Conservation (phyloP, 2,113 vertebrate genomes). For the Bambusicola thoracicus region DNA sequence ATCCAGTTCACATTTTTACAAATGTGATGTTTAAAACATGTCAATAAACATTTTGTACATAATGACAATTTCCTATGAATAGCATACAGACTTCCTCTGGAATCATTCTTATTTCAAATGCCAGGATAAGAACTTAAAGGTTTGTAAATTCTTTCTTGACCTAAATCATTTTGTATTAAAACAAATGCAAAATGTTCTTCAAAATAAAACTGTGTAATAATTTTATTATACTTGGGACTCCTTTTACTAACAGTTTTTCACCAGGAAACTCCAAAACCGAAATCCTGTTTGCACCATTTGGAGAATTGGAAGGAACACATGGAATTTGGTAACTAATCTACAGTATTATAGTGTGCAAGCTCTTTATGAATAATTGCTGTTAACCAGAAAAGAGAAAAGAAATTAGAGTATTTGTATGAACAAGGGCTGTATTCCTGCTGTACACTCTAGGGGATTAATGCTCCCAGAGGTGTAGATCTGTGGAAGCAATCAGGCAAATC, state of each 20-base stretch:
- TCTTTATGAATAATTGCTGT: background rate
- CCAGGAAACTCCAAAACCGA: background rate
- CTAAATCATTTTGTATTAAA: conserved; percentile 83
- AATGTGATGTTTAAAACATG: conserved; percentile 75
- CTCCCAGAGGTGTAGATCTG: background rate
- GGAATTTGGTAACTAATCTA: background rate
- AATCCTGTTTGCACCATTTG: background rate
- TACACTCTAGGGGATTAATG: background rate
- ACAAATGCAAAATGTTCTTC: conserved; percentile 81
- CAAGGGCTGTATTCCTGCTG: background rate
- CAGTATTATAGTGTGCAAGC: background rate
- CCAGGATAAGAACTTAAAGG: conserved; percentile 78
- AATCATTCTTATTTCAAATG: conserved; percentile 82
- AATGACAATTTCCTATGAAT: conserved; percentile 79
- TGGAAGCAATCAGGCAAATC: background rate
- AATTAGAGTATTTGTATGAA: background rate
- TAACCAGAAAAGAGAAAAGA: background rate
- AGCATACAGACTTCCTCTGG: conserved; percentile 81
- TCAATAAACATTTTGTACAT: conserved; percentile 81
- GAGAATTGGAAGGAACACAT: background rate
- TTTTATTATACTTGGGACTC: conserved; percentile 70
- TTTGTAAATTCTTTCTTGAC: conserved; percentile 86
- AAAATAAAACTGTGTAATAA: conserved; percentile 80
- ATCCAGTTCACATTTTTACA: conserved; percentile 76
- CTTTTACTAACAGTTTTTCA: conserved; percentile 25